phyloP scores from a whole-genome alignment of 2,113 vertebrate species.

The Salvelinus alpinus region DNA sequence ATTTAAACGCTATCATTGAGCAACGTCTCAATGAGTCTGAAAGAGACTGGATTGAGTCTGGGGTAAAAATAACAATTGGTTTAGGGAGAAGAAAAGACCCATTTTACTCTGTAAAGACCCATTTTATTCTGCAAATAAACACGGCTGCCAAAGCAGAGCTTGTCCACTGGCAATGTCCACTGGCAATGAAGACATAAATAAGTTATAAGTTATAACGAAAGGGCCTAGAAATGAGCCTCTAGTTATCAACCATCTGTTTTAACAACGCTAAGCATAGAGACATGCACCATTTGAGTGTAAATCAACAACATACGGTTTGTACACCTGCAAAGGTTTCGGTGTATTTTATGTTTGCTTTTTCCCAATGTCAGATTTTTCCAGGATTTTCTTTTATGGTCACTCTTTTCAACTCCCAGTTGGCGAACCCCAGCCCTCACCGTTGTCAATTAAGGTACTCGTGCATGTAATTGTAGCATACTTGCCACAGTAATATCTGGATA shows the following conservation, averaged over 20 bases:
- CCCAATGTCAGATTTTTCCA: background rate
- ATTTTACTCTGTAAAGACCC: no score
- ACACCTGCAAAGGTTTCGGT: constrained; percentile 22
- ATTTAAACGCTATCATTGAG: background rate
- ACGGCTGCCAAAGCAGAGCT: background rate
- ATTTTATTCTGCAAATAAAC: background rate
- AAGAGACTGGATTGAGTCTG: background rate
- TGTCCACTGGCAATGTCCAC: constrained; percentile 13
- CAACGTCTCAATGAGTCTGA: background rate
- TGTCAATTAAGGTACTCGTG: constrained; percentile 14
- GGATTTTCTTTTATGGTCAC: background rate
- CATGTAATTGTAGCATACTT: constrained; percentile 54
- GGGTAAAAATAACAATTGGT: background rate
- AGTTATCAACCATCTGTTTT: constrained; percentile 2
- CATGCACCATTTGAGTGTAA: constrained; percentile 22
- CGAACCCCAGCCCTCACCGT: background rate
- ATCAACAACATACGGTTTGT: constrained; percentile 14
- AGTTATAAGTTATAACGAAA: background rate
- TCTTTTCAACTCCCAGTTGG: background rate
- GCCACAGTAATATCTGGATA: constrained; percentile 40
- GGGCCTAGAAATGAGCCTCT: constrained; percentile 11
- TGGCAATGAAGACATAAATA: constrained; percentile 27
- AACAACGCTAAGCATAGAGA: constrained; percentile 29
- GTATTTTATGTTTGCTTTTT: background rate
- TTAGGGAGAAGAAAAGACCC: no score